Evolutionary conservation across 2,113 vertebrate genomes (phyloP), one percentile per base, ranked within the genome.

Genomic region (Chrysemys picta): DNA sequence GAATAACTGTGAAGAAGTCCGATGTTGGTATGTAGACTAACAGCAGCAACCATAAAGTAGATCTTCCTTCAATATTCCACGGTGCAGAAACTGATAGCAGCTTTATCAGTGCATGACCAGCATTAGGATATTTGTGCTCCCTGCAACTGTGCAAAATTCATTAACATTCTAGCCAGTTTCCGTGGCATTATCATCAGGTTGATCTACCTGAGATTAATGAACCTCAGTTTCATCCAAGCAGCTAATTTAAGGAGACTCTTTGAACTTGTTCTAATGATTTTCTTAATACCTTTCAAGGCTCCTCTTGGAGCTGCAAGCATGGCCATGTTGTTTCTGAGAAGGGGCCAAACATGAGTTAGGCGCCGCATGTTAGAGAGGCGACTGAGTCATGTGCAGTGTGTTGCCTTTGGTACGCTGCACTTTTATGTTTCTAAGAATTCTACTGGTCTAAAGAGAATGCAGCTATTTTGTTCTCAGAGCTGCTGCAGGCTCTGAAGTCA

Each of bases 181-280:
- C 95, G 95, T 95, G 97, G 95, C 94, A 84, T 96, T 97, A 96
- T 96, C 96, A 96, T 97, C 93, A 95, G 92, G 96, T 95, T 94
- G 95, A 98, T 97, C 97, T 96, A 93, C 94, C 96, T 96, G 81
- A 96, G 96, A 98, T 97, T 95, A 98, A 97, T 96, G 94, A 97
- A 96, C 93, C 93, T 96, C 91, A 89, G 91, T 95, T 97, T 97
- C 97, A 97, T 96, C 91, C 96, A 96, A 95, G 96, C 96, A 97
- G 96, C 96, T 97, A 97, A 98, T 98, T 98, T 98, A 98, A 97
- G 91, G 95, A 93, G 91, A 96, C 96, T 97, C 97, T 98, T 98
- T 97, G 97, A 97, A 97, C 97, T 97, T 93, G 89, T 95, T 93
- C 93, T 98, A 97, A 98, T 97, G 95, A 98, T 97, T 91, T 93